A percentile compares a stretch with the other conserved stretches of the same genome.
Conservation (phyloP, 2,113 vertebrate species). For the Rhinichthys klamathensis region DNA sequence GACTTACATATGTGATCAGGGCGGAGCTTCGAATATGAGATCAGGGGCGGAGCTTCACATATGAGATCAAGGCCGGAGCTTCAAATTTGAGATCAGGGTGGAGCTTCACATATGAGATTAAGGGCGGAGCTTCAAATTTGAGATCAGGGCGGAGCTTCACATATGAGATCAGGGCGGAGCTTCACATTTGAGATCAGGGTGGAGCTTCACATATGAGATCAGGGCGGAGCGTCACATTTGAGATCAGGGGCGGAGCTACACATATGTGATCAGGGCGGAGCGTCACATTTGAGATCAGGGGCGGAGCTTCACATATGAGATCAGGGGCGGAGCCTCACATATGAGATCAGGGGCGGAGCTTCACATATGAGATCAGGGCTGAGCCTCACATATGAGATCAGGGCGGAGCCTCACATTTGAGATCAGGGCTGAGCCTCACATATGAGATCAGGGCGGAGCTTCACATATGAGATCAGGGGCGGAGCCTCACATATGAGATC, state of each 20-base stretch:
- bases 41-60: neutral
- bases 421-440: neutral
- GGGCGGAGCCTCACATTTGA: neutral
- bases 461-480: neutral
- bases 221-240: too few relatives aligned
- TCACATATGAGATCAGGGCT: too few relatives aligned
- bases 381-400: neutral
- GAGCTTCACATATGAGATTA: neutral
- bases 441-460: neutral
- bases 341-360: neutral
- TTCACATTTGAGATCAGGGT: too few relatives aligned
- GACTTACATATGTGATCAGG: neutral
- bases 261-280: too few relatives aligned
- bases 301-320: neutral
- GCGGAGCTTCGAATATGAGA: too few relatives aligned
- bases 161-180: too few relatives aligned
- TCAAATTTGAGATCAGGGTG: too few relatives aligned
- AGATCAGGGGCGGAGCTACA: too few relatives aligned
- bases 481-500: neutral
- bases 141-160: neutral
- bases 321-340: fast-evolving
- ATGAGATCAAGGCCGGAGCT: neutral
- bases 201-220: too few relatives aligned
- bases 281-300: neutral
- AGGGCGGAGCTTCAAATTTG: too few relatives aligned